Evolutionary conservation across 2,797 vertebrate genomes (phyloP).

Genomic region (Acanthurus leucopareius): DNA sequence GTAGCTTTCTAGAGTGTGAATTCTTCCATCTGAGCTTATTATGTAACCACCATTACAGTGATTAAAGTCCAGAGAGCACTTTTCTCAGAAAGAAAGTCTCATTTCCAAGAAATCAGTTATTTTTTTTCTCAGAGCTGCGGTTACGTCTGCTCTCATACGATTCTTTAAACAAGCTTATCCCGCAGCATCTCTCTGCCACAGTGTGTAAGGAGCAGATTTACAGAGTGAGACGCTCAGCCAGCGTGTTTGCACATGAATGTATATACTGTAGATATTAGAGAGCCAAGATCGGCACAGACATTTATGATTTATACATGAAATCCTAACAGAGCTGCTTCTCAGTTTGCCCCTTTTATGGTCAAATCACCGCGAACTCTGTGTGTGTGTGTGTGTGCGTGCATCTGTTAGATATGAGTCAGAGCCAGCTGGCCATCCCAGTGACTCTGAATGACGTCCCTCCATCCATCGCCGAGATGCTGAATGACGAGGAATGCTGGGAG

Average conservation of each 20-base stretch:
- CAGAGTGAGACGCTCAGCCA: background rate
- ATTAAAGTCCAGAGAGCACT: slow-evolving; percentile 42
- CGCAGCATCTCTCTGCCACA: background rate
- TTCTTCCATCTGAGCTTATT: slow-evolving; percentile 22
- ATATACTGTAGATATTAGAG: slow-evolving; percentile 9
- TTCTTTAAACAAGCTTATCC: slow-evolving; percentile 37
- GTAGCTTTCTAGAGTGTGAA: slow-evolving; percentile 7
- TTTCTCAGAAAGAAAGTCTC: slow-evolving; percentile 13
- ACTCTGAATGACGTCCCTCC: slow-evolving; percentile 92
- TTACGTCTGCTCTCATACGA: background rate
- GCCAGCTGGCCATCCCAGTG: slow-evolving; percentile 86
- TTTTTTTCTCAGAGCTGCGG: background rate
- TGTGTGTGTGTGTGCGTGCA: slow-evolving; percentile 18
- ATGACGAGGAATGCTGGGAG: slow-evolving; percentile 94
- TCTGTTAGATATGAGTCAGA: slow-evolving; percentile 78
- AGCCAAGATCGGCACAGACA: slow-evolving; percentile 5
- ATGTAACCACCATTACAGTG: slow-evolving; percentile 24
- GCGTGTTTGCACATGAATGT: slow-evolving; percentile 24
- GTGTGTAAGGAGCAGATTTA: background rate
- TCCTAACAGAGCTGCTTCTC: slow-evolving; percentile 2
- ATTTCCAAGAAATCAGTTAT: slow-evolving; percentile 14
- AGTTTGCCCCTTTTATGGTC: slow-evolving; percentile 47
- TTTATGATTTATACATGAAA: slow-evolving; percentile 13
- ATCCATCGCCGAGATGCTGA: slow-evolving; percentile 91
- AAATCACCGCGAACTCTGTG: slow-evolving; percentile 15